Base-by-base conservation (phyloP, 2,113 vertebrate species). In the Fulmarus glacialis region DNA sequence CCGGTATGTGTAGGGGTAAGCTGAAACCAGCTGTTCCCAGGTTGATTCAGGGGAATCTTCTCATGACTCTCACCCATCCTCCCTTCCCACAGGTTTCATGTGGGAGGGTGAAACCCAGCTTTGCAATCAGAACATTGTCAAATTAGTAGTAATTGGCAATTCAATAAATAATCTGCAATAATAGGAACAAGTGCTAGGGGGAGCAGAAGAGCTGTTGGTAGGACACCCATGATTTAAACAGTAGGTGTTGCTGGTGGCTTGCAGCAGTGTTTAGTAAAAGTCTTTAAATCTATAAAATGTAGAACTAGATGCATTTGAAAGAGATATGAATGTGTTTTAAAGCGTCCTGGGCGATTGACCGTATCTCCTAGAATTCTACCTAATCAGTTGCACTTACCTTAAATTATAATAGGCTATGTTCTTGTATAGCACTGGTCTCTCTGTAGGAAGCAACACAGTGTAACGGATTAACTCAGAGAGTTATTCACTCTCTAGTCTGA, bases 161-260 rank as follows among this genome's bases (percentile, higher is more conserved):
- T 27, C 68, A 3, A 3, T 45, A 13, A 91, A 16, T 42, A 62
- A 74, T n/a, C 42, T 82, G 97, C 95, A 86, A 23, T 74, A 23
- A 67, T 5, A 40, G 63, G 55, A 88, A 7, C 32, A 45, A 52
- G 78, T 43, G 89, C 71, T 92, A 97, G 97, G 78, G 96, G 97
- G 97, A 93, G 97, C 78, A 23, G 84, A 60, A 96, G 95, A 94
- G 89, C 94, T 64, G 73, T 30, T 27, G 73, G 53, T 14, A 22
- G 21, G 64, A 7, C 26, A 15, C 22, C 89, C n/a, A 4, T 43
- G 59, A 20, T 20, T 87, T 79, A 50, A 68, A 83, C 82, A 36
- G 82, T 56, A 74, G 86, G 42, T 23, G 13, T 43, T 79, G 64
- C 85, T 89, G 77, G 59, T 82, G 81, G 27, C 59, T 64, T 16